Percentiles rank a stretch among this genome's conserved stretches.
These are phyloP conservation scores for Andricus quercusramuli DNA, from an alignment of 2,888 invertebrate genomes.

Conservation along the genomic window DNA sequence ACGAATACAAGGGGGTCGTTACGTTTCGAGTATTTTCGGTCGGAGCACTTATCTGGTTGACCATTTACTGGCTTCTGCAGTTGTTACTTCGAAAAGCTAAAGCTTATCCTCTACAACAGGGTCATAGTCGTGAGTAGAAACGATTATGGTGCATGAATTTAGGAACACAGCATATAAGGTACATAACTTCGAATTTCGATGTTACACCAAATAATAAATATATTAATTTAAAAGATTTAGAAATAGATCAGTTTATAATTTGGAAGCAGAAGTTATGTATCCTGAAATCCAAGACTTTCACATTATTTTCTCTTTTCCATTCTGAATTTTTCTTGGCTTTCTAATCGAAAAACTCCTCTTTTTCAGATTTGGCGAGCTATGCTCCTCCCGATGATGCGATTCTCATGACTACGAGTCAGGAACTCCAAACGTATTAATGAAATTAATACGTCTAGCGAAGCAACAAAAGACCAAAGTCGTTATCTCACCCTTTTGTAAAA, in stretches of 20 bases:
- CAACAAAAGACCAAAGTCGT: slow-evolving; percentile 40
- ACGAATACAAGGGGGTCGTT: slow-evolving; percentile 83
- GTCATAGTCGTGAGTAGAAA: slow-evolving; percentile 75
- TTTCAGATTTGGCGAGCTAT: slow-evolving; percentile 80
- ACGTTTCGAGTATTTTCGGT: slow-evolving; percentile 88
- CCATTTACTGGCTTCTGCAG: slow-evolving; percentile 72
- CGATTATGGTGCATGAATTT: slow-evolving; percentile 52
- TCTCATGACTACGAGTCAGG: slow-evolving; percentile 80
- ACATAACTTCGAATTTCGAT: neutral
- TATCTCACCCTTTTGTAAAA: neutral
- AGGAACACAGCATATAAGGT: slow-evolving; percentile 28
- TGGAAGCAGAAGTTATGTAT: slow-evolving; percentile 40
- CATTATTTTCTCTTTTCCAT: neutral
- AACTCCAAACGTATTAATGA: slow-evolving; percentile 74
- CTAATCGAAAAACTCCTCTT: slow-evolving; percentile 46
- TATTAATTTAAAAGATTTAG: too few relatives aligned
- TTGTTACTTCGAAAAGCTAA: slow-evolving; percentile 69
- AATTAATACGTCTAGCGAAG: slow-evolving; percentile 7
- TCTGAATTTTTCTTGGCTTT: too few relatives aligned
- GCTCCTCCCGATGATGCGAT: slow-evolving; percentile 85
- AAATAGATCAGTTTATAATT: slow-evolving; percentile 39
- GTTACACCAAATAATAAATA: too few relatives aligned
- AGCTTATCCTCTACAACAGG: slow-evolving; percentile 70
- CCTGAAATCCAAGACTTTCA: too few relatives aligned
- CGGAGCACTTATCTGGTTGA: slow-evolving; percentile 81